These are phyloP conservation scores for Anser brachyrhynchus DNA, from an alignment of 2,113 vertebrate species.

Conservation along the genomic window DNA sequence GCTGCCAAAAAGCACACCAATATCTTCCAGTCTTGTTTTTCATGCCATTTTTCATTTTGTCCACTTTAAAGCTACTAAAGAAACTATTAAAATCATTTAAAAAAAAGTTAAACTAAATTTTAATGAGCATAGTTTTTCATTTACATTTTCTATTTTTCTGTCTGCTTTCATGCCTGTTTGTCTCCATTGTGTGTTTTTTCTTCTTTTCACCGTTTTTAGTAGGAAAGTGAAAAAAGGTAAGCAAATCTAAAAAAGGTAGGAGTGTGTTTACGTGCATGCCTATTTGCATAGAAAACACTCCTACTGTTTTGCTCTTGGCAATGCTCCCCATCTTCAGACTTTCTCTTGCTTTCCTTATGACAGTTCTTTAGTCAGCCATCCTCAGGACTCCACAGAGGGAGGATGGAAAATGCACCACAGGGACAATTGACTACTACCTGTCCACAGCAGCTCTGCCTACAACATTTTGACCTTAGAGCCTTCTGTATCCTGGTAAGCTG, in stretches of 20 bases:
- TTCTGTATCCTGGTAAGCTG: neutral
- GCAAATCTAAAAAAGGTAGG: neutral
- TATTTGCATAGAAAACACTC: accelerated
- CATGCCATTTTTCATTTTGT: neutral
- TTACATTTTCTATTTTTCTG: neutral
- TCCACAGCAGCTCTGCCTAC: neutral
- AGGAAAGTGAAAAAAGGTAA: neutral
- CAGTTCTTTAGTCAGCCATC: neutral
- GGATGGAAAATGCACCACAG: neutral
- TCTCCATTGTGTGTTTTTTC: neutral
- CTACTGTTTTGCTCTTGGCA: neutral
- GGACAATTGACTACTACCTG: neutral
- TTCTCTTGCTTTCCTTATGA: neutral
- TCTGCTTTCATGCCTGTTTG: neutral
- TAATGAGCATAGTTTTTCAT: neutral
- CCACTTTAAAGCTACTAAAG: neutral
- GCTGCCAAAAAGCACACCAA: neutral
- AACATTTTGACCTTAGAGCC: neutral
- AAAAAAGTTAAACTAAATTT: neutral
- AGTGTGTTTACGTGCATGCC: neutral
- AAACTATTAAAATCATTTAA: neutral
- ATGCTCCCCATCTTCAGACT: neutral
- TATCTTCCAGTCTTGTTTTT: neutral
- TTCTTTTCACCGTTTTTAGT: neutral
- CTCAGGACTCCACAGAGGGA: accelerated